Evolutionary conservation across 2,888 invertebrate genomes (phyloP), one percentile per base, ranked within the genome.

Genomic region (Quadroppia sp.): DNA sequence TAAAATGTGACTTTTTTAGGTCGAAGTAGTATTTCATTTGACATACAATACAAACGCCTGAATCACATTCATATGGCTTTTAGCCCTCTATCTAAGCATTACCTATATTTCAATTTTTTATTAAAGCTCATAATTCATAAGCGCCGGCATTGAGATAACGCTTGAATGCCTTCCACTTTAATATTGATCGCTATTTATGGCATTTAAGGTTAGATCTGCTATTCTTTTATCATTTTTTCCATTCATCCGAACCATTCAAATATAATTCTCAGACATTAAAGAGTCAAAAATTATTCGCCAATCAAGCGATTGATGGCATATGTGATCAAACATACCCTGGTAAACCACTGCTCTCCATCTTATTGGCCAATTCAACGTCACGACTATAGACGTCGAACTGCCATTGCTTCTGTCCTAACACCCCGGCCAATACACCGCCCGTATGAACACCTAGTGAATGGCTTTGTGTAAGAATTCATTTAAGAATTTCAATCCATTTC

Each of bases 311-410:
- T 36, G 25, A 53, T 23, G 23, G 25, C 23, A 59, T 13, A n/a
- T n/a, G n/a, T n/a, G n/a, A n/a, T n/a, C n/a, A n/a, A n/a, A 74
- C 87, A 86, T 84, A 95, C 94, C 94, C 95, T 13, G 94, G 92
- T 85, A 89, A 88, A 76, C 95, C 95, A 80, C 92, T 92, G 85
- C 93, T 93, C 84, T 96, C 95, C 95, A 96, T 95, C 85, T 95
- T 94, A 83, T 96, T 96, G 72, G 96, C 96, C 76, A 95, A 86
- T 81, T 92, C 94, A 45, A 95, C 95, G 82, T 96, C 95, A 81
- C 77, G 90, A 78, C 94, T 94, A 84, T 95, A 94, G 61, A 96
- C 94, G 81, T 96, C 95, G 83, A 94, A 96, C 84, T 96, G 95
- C 95, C 95, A 96, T 82, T 95, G 94, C 40, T 92, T 86, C 82